These are phyloP conservation scores for Grus americana DNA, from an alignment of 2,113 vertebrate species.

Conservation along the genomic window DNA sequence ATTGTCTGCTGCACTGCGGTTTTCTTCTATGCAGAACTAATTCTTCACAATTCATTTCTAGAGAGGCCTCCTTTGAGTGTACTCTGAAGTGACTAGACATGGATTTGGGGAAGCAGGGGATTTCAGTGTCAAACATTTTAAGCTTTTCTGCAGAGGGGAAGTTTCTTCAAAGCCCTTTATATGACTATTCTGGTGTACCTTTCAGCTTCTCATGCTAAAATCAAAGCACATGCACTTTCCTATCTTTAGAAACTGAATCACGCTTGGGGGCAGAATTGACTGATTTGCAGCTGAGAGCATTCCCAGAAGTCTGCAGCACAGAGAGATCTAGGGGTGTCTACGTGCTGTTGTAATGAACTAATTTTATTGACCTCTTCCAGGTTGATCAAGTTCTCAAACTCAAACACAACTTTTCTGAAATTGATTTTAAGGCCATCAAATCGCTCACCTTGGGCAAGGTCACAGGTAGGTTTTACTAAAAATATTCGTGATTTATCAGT, in stretches of 20 bases:
- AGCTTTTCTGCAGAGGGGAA: conserved; percentile 27
- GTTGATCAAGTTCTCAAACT: conserved; percentile 88
- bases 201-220: conserved; percentile 43
- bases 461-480: conserved; percentile 78
- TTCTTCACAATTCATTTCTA: neutral
- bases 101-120: conserved; percentile 17
- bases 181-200: conserved; percentile 12
- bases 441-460: conserved; percentile 93
- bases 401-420: conserved; percentile 90
- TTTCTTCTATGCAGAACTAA: conserved; percentile 2
- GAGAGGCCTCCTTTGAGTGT: conserved; percentile 1
- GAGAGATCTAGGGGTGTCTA: neutral
- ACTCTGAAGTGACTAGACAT: conserved; percentile 6
- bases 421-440: conserved; percentile 85
- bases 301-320: neutral
- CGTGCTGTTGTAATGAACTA: conserved; percentile 16
- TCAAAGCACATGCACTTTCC: conserved; percentile 27
- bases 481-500: neutral
- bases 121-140: conserved; percentile 37
- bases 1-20: neutral
- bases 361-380: conserved; percentile 77
- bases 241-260: conserved; percentile 19
- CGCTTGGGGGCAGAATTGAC: neutral
- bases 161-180: conserved; percentile 30
- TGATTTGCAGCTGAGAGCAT: neutral